Evolutionary conservation across 2,113 vertebrate species (phyloP).

Genomic region (Sceloporus tristichus): DNA sequence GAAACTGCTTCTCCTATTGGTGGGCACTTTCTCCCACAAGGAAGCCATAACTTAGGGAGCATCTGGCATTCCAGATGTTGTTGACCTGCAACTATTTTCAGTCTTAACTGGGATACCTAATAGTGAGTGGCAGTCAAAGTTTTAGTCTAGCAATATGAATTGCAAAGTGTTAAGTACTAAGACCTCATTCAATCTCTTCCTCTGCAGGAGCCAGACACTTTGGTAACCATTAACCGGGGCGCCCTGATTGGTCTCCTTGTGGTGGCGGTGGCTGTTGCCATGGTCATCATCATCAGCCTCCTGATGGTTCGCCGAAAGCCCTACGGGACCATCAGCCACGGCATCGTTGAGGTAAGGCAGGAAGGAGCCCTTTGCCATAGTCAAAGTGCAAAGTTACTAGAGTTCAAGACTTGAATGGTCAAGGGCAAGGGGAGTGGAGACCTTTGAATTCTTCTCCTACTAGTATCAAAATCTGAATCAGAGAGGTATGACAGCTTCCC

Average conservation of each 20-base stretch:
- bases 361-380: neutral
- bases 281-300: slow-evolving; percentile 89
- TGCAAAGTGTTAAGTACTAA: neutral
- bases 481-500: neutral
- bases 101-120: too few species aligned
- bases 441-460: neutral
- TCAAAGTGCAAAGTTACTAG: too few species aligned
- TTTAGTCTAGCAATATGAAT: too few species aligned
- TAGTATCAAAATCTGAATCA: neutral
- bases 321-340: slow-evolving; percentile 88
- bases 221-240: slow-evolving; percentile 86
- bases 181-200: neutral
- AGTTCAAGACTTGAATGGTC: neutral
- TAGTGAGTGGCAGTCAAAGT: too few species aligned
- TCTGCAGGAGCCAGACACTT: slow-evolving; percentile 83
- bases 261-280: slow-evolving; percentile 87
- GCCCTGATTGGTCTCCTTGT: slow-evolving; percentile 91
- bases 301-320: slow-evolving; percentile 87
- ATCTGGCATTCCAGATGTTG: too few species aligned
- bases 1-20: too few species aligned
- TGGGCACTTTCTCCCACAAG: too few species aligned
- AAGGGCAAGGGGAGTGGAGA: neutral
- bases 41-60: too few species aligned
- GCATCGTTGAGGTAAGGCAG: slow-evolving; percentile 84
- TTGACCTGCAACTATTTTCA: too few species aligned